Evolutionary conservation across 2,113 vertebrate genomes (phyloP).

Genomic region (Ceyx cyanopectus): DNA sequence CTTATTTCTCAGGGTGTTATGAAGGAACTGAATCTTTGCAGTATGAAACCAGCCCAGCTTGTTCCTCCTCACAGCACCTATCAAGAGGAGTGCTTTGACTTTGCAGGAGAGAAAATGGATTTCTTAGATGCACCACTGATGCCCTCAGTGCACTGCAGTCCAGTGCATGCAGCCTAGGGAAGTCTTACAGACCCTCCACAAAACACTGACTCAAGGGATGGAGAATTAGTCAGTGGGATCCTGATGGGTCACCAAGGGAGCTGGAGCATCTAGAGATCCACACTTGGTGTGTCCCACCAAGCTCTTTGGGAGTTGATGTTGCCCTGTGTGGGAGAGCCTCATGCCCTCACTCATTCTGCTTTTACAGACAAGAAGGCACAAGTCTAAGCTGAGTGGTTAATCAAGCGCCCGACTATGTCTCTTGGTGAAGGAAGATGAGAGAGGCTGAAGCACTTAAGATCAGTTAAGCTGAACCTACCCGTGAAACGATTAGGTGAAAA

Average conservation of each 20-base stretch:
- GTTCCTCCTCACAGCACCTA: not conserved
- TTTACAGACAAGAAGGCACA: not conserved
- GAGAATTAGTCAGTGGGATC: not conserved
- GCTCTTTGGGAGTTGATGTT: not conserved
- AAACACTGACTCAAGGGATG: not conserved
- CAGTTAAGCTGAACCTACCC: not conserved
- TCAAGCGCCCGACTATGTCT: not conserved
- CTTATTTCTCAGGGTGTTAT: not conserved
- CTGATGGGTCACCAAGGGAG: not conserved
- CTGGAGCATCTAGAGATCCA: not conserved
- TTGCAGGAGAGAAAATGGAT: not conserved
- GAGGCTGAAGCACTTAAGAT: not conserved
- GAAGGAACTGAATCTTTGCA: not conserved
- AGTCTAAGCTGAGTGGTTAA: not conserved
- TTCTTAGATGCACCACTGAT: not conserved
- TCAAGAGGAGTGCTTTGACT: not conserved
- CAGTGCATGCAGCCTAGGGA: fast-evolving
- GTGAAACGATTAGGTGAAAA: not conserved
- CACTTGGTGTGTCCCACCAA: not conserved
- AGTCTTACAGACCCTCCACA: not conserved
- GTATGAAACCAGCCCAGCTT: not conserved
- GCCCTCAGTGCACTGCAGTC: not conserved
- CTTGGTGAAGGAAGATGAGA: not conserved
- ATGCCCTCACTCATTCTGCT: fast-evolving
- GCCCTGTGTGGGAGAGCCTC: not conserved